Evolutionary conservation across 2,113 vertebrate genomes (phyloP), one percentile per base, ranked within the genome.

Genomic region (Ammodytes marinus): DNA sequence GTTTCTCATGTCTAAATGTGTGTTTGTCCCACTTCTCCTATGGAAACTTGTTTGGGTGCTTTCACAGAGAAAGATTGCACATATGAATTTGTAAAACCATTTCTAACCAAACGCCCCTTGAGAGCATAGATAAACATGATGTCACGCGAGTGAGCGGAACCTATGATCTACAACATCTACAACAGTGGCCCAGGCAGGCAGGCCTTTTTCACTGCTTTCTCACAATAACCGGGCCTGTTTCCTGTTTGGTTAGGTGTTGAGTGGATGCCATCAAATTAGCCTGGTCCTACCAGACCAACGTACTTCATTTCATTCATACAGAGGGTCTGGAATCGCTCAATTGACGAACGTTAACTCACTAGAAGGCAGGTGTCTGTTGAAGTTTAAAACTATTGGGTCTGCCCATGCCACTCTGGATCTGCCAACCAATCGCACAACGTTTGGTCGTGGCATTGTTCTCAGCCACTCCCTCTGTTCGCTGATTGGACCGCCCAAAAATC

Each of bases 201-300:
- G 27, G 27, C 27, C 27, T 27, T 27, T 75, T 68, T 74, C 39
- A 77, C 52, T 52, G 46, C 54, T 14, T 70, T 80, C 60, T 70
- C n/a, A 55, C 42, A 65, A 69, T 74, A 76, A 72, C 68, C 17
- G 11, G 13, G 40, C 35, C 39, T 50, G 42, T 42, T 66, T 77
- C 63, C 54, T 86, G 74, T 86, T 81, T 76, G 59, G 50, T 55
- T 82, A 67, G 46, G 73, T 81, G 60, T 49, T 13, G 39, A 65
- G 53, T 52, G 8, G 45, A 59, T 55, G 43, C 27, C 67, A 60
- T 74, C 60, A 27, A 27, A 27, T 27, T 27, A 27, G 27, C 27
- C 27, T 27, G 27, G 27, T 27, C 27, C 27, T 27, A 27, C 27
- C 27, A 27, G 27, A 27, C 27, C 27, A 27, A 27, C 27, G 27